Evolutionary conservation across 2,797 vertebrate genomes (phyloP), one percentile per base, ranked within the genome.

Genomic region (Fistularia tabacaria): DNA sequence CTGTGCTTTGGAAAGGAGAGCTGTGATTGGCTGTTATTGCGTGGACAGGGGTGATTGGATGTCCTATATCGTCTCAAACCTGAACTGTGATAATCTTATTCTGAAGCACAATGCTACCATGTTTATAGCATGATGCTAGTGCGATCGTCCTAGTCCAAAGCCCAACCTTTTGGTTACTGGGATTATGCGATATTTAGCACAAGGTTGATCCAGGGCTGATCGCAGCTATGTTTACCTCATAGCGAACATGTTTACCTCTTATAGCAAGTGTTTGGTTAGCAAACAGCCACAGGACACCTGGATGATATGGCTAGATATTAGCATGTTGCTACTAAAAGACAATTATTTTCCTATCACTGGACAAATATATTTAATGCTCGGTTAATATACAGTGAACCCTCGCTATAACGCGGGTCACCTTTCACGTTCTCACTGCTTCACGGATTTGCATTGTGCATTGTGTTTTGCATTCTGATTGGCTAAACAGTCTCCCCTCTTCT

Each of bases 91-190:
- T 6, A 9, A 46, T 51, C 39, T 13, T 10, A 59, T 36, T 55
- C 59, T 59, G 38, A 77, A 72, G 67, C 67, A 78, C 61, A 76
- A 47, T 15, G 56, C 25, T 57, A 68, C 41, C 48, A 52, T 63
- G 12, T 51, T 38, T 51, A 69, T 73, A 71, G 66, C 51, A 53
- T 46, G 48, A 49, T 6, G 49, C 62, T 57, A 64, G 37, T 48
- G 71, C 10, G 50, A 0, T 25, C 25, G 5, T 8, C 7, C 12
- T 3, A 69, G 15, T 12, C 38, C 61, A 69, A 51, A 62, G 11
- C 10, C 38, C 25, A 51, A 68, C 14, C 43, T 50, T 51, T 14
- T 46, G 39, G 42, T 51, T 46, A 68, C 15, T 15, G 42, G 60
- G 47, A 36, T 37, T 53, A 58, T 10, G 10, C 36, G 37, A 51